phyloP scores from a whole-genome alignment of 2,113 vertebrate species.

The Petromus typicus region DNA sequence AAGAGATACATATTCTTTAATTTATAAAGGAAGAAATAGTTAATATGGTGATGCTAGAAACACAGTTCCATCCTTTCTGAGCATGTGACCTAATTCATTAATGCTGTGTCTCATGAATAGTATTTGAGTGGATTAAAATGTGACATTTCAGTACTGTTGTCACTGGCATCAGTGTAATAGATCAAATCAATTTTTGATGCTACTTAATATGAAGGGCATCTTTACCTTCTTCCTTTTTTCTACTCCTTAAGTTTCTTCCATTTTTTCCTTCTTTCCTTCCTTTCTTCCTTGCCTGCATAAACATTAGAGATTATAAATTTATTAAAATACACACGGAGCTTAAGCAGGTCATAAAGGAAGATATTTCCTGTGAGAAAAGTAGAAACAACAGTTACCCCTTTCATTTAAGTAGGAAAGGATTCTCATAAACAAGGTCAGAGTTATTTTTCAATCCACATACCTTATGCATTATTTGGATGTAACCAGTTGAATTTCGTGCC shows the following conservation, averaged over 20 bases:
- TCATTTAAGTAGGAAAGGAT: slow-evolving; percentile 28
- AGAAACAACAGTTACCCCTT: not conserved
- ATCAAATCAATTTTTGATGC: not conserved
- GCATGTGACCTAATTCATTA: not conserved
- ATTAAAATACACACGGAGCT: not conserved
- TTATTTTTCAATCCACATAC: not conserved
- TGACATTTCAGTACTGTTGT: rapidly evolving
- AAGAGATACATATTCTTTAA: not conserved
- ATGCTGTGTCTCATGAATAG: not conserved
- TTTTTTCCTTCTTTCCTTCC: rapidly evolving
- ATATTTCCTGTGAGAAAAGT: not conserved
- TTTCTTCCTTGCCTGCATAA: not conserved
- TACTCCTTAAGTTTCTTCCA: no score
- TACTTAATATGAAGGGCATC: not conserved
- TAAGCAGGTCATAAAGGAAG: not conserved
- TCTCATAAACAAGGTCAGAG: not conserved
- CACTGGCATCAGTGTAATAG: rapidly evolving
- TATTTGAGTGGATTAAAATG: not conserved
- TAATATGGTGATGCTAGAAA: not conserved
- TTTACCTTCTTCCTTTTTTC: rapidly evolving
- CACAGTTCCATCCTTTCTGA: rapidly evolving
- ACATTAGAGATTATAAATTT: not conserved
- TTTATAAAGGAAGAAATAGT: rapidly evolving
- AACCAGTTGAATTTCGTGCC: slow-evolving; percentile 61
- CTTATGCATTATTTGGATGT: slow-evolving; percentile 58